Base-by-base conservation (phyloP, 2,113 vertebrate genomes). In the Tautogolabrus adspersus region DNA sequence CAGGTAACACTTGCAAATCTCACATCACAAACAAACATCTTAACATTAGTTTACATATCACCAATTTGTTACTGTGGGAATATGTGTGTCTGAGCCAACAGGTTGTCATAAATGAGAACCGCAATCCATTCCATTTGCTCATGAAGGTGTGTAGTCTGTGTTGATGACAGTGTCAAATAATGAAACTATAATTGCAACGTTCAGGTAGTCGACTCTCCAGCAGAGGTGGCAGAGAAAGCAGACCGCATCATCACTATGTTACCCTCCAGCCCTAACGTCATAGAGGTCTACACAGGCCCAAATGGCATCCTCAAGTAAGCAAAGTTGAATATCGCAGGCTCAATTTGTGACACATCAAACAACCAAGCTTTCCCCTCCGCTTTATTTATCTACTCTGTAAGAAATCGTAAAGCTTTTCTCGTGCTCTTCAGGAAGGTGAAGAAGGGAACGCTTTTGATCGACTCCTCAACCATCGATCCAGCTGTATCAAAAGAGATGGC, bases 231-330 rank as follows among this genome's bases (percentile, higher is more conserved):
- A 18, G 97, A 99, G 82, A 97, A 92, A 94, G 96, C 97, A 66
- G 98, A 99, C 93, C 94, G 98, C 79, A 98, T 99, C 89, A 97
- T 99, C 92, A 99, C 98, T 64, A 98, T 99, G 98, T 84, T 99
- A 59, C 98, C 98, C 30, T 98, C 97, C 75, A 99, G 95, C 93
- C 94, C 95, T 49, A 97, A 99, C 70, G 95, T 96, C 1, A 79
- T 94, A 71, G 97, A 99, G 75, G 98, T 94, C 86, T 99, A 98
- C 92, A 96, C 95, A 16, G 98, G 98, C 66, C 84, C 92, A 83
- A 97, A 95, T 73, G 98, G 98, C 84, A 97, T 99, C 94, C 94
- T 99, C 18, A 98, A 96, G 98, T 99, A 96, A 91, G 96, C 87
- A 18, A 3, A 8, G 8, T 44, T 72, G 6, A 52, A 15, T 15